Conservation (phyloP, 2,113 vertebrate species). For the Clarias magur region DNA sequence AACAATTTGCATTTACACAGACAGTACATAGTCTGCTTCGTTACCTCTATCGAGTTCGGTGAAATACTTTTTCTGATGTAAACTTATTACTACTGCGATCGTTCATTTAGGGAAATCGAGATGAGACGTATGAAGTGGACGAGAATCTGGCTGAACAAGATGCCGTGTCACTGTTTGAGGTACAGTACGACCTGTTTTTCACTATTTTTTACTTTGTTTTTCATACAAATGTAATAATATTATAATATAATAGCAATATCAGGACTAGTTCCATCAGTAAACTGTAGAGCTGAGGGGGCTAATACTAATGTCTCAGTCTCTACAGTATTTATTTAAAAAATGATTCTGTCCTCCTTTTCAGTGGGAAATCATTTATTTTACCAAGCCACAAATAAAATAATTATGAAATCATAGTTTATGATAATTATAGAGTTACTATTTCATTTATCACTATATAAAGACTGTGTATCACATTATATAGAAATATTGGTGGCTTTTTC, state of each 20-base stretch:
- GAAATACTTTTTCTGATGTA: background rate
- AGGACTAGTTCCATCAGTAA: background rate
- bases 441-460: background rate
- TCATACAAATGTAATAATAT: too few relatives aligned
- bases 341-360: too few relatives aligned
- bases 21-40: background rate
- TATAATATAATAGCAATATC: background rate
- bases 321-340: too few relatives aligned
- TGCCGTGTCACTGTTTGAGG: constrained; percentile 71
- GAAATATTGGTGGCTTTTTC: background rate
- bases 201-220: background rate
- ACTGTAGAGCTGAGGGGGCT: background rate
- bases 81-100: background rate
- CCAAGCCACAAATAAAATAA: too few relatives aligned
- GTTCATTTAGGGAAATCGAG: constrained; percentile 68
- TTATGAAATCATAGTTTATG: too few relatives aligned
- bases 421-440: too few relatives aligned
- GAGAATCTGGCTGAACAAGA: constrained; percentile 73
- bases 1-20: too few relatives aligned
- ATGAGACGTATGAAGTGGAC: constrained; percentile 75
- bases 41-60: background rate
- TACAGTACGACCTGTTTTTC: constrained; percentile 57
- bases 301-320: too few relatives aligned
- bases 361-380: too few relatives aligned
- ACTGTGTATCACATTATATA: background rate